Base-by-base conservation (phyloP, 2,113 vertebrate genomes). In the Engraulis encrasicolus region DNA sequence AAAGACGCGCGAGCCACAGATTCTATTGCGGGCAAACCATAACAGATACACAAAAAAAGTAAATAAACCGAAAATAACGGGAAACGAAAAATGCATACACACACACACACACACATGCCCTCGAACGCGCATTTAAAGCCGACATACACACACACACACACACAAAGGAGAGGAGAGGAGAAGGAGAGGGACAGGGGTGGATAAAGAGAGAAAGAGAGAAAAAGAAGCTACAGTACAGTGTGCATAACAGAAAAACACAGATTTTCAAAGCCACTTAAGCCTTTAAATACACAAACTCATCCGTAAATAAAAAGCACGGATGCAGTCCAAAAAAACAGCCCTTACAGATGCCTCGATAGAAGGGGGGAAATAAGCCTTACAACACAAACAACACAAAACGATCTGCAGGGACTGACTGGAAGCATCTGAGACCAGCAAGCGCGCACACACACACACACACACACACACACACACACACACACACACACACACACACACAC, bases 391-490 rank as follows among this genome's bases (percentile, higher is more conserved):
- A 61, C n/a, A 23, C 54, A 61, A 4, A 61, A 9, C 0, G 20
- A 61, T 23, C 54, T 61, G 54, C 54, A 61, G 54, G 54, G 54
- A 61, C 54, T 6, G 54, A n/a, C n/a, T n/a, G n/a, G 54, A 9
- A 61, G n/a, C 54, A 61, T 61, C 54, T 61, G 54, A 61, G 54
- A 61, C 54, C 54, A 9, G 54, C 54, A 4, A 6, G 20, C 50
- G 20, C 50, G 20, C 50, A 54, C 50, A 54, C 50, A 54, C 50
- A 54, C 50, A 54, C 50, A 54, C 58, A 48, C 54, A 82, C 38
- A 66, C 54, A 82, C 20, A 82, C 48, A 79, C 78, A 78, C 83
- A 84, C 86, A 90, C 81, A 83, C 85, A 50, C 81, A 86, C 82
- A 86, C 27, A 17, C 49, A 20, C 15, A 31, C 49, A 84, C 54